A percentile compares a stretch with the other conserved stretches of the same genome.
Conservation (phyloP, 2,888 invertebrate genomes). For the Boloria euphrosyne region DNA sequence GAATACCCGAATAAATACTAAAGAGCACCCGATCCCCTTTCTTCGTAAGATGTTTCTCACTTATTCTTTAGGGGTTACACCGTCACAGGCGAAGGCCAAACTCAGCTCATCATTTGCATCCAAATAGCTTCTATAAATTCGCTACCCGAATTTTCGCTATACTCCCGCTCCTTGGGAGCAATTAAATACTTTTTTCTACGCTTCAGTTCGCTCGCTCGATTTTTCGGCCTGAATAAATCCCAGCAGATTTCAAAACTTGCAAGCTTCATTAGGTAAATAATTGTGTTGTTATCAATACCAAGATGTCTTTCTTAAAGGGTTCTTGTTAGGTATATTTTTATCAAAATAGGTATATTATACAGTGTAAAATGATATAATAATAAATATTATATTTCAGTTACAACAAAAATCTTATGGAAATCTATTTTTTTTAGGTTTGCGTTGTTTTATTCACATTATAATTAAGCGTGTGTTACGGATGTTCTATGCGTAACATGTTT, state of each 20-base stretch:
- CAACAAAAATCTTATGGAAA: too few species aligned
- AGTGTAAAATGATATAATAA: too few species aligned
- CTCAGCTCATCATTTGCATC: slow-evolving; percentile 80
- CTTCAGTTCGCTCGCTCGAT: slow-evolving; percentile 59
- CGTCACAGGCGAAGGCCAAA: slow-evolving; percentile 66
- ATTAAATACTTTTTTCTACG: slow-evolving; percentile 77
- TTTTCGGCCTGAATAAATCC: slow-evolving; percentile 72
- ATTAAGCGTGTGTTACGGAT: too few species aligned
- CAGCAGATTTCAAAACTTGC: slow-evolving; percentile 67
- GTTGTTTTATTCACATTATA: too few species aligned
- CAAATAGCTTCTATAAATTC: slow-evolving; percentile 81
- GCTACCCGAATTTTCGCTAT: slow-evolving; percentile 79
- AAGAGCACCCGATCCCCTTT: slow-evolving; percentile 66
- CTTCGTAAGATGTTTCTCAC: slow-evolving; percentile 75
- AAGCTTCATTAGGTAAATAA: slow-evolving; percentile 68
- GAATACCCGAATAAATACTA: slow-evolving; percentile 68
- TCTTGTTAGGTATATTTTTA: too few species aligned
- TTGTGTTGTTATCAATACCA: slow-evolving; percentile 49
- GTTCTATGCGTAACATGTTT: too few species aligned
- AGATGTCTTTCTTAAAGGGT: too few species aligned
- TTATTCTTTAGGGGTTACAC: slow-evolving; percentile 77
- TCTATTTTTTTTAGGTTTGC: too few species aligned
- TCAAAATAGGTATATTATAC: too few species aligned
- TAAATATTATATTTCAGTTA: too few species aligned
- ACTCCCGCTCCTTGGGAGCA: slow-evolving; percentile 77